phyloP scores from a whole-genome alignment of 92 coral and sea anemone species.

The Zoanthus sansibaricus region DNA sequence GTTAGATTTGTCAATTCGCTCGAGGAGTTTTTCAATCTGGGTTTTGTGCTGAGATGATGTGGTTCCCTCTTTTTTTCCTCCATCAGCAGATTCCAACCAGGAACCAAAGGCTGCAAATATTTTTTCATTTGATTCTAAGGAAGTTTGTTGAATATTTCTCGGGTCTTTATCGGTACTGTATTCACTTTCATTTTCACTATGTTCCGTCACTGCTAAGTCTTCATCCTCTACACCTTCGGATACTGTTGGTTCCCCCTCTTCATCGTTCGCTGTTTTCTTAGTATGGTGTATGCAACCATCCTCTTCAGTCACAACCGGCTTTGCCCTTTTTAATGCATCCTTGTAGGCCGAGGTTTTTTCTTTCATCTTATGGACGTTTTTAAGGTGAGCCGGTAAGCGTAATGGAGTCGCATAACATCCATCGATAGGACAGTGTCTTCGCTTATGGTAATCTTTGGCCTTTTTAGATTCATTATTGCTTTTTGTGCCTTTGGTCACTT shows the following conservation, averaged over 20 bases:
- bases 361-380: constrained; percentile 13
- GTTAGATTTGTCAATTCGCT: constrained; percentile 20
- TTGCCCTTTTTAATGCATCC: constrained; percentile 24
- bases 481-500: constrained; percentile 33
- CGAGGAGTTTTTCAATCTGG: constrained; percentile 18
- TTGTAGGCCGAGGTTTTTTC: constrained; percentile 4
- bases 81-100: constrained; percentile 35
- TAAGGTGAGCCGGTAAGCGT: constrained; percentile 34
- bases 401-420: constrained; percentile 12
- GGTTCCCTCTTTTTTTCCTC: constrained; percentile 23
- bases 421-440: constrained; percentile 21
- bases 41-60: constrained; percentile 7
- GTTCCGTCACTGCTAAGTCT: too few relatives aligned
- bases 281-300: too few relatives aligned
- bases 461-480: background rate
- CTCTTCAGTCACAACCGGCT: constrained; percentile 13
- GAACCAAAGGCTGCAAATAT: constrained; percentile 18
- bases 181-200: constrained; percentile 21
- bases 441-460: constrained; percentile 30
- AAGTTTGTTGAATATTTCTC: background rate
- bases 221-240: background rate
- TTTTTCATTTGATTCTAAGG: constrained; percentile 1
- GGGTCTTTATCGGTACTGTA: background rate
- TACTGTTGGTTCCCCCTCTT: constrained; percentile 16
- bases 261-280: background rate